Conservation (phyloP, 2,113 vertebrate genomes). For the Catharus bicknelli region DNA sequence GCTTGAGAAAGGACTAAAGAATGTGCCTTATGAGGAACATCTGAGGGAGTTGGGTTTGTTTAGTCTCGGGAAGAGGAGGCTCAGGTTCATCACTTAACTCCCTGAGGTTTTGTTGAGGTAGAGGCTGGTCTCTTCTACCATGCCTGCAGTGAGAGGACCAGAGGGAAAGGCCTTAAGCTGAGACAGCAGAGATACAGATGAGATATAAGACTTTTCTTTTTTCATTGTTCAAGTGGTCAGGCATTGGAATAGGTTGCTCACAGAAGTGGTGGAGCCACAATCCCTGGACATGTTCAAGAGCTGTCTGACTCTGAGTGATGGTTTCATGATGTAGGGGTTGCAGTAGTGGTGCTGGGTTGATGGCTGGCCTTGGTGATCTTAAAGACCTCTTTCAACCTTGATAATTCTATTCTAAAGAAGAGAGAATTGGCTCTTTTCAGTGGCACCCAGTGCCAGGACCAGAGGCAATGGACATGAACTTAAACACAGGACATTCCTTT, state of each 20-base stretch:
- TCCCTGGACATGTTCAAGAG: background rate
- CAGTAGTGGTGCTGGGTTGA: background rate
- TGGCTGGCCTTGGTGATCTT: background rate
- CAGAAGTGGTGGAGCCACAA: accelerated
- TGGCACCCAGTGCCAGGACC: background rate
- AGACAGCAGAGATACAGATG: background rate
- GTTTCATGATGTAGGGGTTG: background rate
- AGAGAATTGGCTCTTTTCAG: background rate
- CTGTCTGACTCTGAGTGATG: background rate
- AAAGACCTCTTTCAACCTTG: background rate
- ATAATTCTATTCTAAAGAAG: background rate
- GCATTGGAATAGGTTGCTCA: background rate
- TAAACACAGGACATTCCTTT: background rate
- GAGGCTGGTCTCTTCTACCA: accelerated
- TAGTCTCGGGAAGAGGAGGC: background rate
- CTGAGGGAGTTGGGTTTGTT: background rate
- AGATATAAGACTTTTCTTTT: background rate
- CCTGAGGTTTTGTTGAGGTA: background rate
- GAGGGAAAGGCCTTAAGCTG: background rate
- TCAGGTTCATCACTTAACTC: background rate
- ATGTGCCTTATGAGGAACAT: background rate
- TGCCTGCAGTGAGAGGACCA: background rate
- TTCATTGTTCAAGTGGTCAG: background rate
- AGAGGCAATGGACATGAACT: background rate
- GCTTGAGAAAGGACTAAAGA: background rate